Evolutionary conservation across 2,888 invertebrate genomes (phyloP).

Genomic region (Diarsia brunnea): DNA sequence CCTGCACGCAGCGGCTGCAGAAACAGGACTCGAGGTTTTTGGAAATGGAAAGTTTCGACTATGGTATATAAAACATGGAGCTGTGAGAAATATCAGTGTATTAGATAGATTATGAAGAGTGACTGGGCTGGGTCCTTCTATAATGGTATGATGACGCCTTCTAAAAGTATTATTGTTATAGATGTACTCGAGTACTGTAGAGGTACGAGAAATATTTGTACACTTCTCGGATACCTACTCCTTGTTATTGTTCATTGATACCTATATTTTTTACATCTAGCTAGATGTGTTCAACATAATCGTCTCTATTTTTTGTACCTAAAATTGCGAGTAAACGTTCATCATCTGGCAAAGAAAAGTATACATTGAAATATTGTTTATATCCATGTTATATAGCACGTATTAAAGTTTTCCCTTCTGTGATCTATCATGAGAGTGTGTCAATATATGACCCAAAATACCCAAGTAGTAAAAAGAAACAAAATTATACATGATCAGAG

Average conservation of each 20-base stretch:
- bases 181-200: slow-evolving; percentile 87
- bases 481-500: slow-evolving; percentile 43
- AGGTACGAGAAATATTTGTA: slow-evolving; percentile 89
- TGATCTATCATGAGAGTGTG: slow-evolving; percentile 63
- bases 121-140: slow-evolving; percentile 85
- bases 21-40: slow-evolving; percentile 97
- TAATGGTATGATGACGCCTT: slow-evolving; percentile 88
- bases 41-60: slow-evolving; percentile 95
- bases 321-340: slow-evolving; percentile 63
- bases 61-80: slow-evolving; percentile 91
- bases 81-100: slow-evolving; percentile 90
- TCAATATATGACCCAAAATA: slow-evolving; percentile 34
- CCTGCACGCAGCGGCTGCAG: slow-evolving; percentile 96
- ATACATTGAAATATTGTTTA: slow-evolving; percentile 65
- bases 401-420: slow-evolving; percentile 64
- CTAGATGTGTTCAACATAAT: slow-evolving; percentile 89
- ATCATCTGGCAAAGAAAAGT: slow-evolving; percentile 74
- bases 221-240: slow-evolving; percentile 89
- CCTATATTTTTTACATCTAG: slow-evolving; percentile 90
- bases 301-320: slow-evolving; percentile 90
- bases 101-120: slow-evolving; percentile 87
- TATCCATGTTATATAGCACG: slow-evolving; percentile 63
- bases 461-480: slow-evolving; percentile 35
- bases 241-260: slow-evolving; percentile 90
- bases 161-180: slow-evolving; percentile 90